Base-by-base conservation (phyloP, 2,888 invertebrate genomes). In the Latrodectus hesperus region DNA sequence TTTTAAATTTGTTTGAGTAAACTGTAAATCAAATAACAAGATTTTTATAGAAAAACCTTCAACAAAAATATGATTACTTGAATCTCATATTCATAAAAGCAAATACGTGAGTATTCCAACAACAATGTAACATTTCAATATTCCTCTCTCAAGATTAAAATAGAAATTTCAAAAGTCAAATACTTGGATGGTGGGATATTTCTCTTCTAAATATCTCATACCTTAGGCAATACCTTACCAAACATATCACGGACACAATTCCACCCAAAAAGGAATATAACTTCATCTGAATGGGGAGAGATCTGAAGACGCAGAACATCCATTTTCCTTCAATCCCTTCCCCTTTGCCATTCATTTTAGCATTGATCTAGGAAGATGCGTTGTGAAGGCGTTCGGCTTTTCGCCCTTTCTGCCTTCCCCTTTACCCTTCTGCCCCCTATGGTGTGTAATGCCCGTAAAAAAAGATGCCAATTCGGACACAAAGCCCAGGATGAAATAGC, bases 391-490 rank as follows among this genome's bases (percentile, higher is more conserved):
- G n/a, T 6, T 38, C 38, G 60, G 12, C 60, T 60, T 60, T 60
- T 60, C 64, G 22, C 60, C n/a, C 55, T 26, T 51, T 16, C 51
- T 71, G 16, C 60, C 51, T 64, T 9, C 51, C 49, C 60, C 11
- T n/a, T n/a, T n/a, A 60, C 12, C 10, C 60, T 16, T 16, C 60
- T n/a, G 8, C 6, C 60, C 12, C 60, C n/a, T 6, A 60, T 16
- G 60, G 14, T 53, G 16, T 64, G 49, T 72, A 72, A 72, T 72
- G 38, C 79, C 51, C 79, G 60, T 64, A 11, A n/a, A 60, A 68
- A 68, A 22, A 22, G 67, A 22, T 68, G 67, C 53, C 81, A 73
- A 67, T 77, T 68, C 77, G 53, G 77, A 77, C 77, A 77, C 26
- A 77, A 68, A 77, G 51, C 77, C 65, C 64, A 17, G 12, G 22